Base-by-base conservation (phyloP, 1,140 invertebrate genomes). In the Halotydeus destructor region DNA sequence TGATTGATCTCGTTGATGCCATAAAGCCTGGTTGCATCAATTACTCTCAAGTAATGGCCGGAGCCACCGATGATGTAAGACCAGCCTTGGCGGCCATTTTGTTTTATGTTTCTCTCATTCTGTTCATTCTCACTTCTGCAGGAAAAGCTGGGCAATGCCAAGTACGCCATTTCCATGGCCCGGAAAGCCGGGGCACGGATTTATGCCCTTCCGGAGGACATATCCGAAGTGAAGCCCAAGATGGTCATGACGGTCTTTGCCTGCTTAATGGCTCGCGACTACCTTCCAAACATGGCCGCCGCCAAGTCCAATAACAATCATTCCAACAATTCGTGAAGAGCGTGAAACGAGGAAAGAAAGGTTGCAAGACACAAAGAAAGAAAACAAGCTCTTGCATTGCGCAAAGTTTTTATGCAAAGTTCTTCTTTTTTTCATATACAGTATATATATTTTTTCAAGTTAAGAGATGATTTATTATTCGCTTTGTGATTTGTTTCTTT, bases 231-330 rank as follows among this genome's bases (percentile, higher is more conserved):
- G 1, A 96, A 97, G 60, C 81, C 75, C 23, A 98, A 97, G 65
- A 93, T 98, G 88, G 79, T 98, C 19, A 89, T 98, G 86, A 98
- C 93, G 5, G 80, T 97, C 34, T 99, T 97, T 66, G 89, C 93
- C 21, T 97, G 89, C 59, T 69, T 98, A 45, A 97, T 98, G 91
- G 83, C 85, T 16, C 70, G 84, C 55, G 88, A 91, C 63, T 91
- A 86, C 60, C 72, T 88, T 53, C 83, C 84, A 40, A 75, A 76
- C 54, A 77, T 83, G 76, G 78, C 51, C 41, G 34, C 14, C 8
- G 52, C 50, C 25, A 50, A 38, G 26, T 41, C 26, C 34, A 40
- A 34, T 8, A 41, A 41, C 25, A 41, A 41, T 22, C 8, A 23
- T 38, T 9, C 27, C 8, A 30, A 30, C 14, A n/a, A n/a, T n/a